Evolutionary conservation across 2,888 invertebrate genomes (phyloP), one percentile per base, ranked within the genome.

Genomic region (Bembecia ichneumoniformis): DNA sequence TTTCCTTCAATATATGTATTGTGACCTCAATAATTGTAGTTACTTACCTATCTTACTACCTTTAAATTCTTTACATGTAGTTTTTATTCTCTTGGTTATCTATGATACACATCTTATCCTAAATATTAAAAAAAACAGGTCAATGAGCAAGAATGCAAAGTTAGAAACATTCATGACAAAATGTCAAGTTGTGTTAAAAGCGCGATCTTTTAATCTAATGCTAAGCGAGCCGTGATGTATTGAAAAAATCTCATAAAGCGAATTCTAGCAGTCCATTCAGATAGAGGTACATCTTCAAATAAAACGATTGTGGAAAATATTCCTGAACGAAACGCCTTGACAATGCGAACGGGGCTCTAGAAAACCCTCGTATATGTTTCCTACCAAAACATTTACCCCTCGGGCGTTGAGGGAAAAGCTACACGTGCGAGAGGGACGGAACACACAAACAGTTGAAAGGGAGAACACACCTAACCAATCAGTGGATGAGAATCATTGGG

Each of bases 361-460:
- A 83, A 82, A 82, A 78, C 82, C 82, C 74, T 77, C 82, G 88
- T 88, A 79, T 87, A 86, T 82, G 84, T 87, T 87, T 71, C 78
- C 83, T 86, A 87, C 72, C 86, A 87, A 82, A 88, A 88, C 84
- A 88, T 87, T 87, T 86, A 78, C 83, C 87, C 87, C 87, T 82
- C 82, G 67, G 87, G 87, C 87, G 86, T 82, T 64, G 77, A 74
- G 75, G 80, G 74, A 80, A 81, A 82, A 82, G 82, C 86, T 82
- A 79, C 71, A 69, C 62, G 83, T 9, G 66, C 40, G 73, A 84
- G 40, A 3, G 69, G 54, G 77, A 74, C 52, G 49, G 44, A 40
- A 48, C n/a, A 55, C 5, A 4, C 3, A 46, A 1, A 16, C 54
- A 68, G 77, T 16, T 52, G 71, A 70, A 82, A 80, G 1, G 55